Evolutionary conservation across 2,113 vertebrate genomes (phyloP).

Genomic region (Phalacrocorax aristotelis): DNA sequence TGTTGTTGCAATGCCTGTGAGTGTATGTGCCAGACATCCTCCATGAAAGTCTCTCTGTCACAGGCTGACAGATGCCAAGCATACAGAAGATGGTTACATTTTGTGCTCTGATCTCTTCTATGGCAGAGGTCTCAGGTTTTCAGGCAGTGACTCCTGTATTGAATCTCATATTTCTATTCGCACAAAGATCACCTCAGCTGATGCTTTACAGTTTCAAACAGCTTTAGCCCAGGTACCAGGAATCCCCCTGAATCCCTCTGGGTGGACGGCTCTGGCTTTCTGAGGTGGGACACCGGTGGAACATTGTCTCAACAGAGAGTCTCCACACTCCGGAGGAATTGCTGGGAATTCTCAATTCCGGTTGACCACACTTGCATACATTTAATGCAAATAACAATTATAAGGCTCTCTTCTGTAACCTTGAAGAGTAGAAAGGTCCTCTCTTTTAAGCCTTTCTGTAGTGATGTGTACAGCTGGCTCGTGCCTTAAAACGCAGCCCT

Average conservation of each 20-base stretch:
- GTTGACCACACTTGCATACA: background rate
- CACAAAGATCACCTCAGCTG: background rate
- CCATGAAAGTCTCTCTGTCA: background rate
- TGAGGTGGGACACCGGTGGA: fast-evolving
- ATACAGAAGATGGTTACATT: background rate
- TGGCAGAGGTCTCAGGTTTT: background rate
- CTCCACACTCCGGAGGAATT: background rate
- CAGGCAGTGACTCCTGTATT: background rate
- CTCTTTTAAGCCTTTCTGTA: background rate
- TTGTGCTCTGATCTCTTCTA: background rate
- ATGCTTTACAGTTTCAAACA: background rate
- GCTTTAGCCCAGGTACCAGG: background rate
- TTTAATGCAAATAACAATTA: background rate
- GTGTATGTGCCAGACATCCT: background rate
- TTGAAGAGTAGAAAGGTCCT: background rate
- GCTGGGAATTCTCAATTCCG: background rate
- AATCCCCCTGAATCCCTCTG: background rate
- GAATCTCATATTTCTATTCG: background rate
- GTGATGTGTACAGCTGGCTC: background rate
- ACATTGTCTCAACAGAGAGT: background rate
- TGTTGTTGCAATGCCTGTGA: background rate
- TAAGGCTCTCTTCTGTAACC: background rate
- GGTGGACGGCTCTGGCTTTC: background rate
- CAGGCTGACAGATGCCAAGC: background rate
- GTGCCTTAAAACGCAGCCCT: background rate